Evolutionary conservation across 1,140 invertebrate species (phyloP).

Genomic region (Saccostrea echinata): DNA sequence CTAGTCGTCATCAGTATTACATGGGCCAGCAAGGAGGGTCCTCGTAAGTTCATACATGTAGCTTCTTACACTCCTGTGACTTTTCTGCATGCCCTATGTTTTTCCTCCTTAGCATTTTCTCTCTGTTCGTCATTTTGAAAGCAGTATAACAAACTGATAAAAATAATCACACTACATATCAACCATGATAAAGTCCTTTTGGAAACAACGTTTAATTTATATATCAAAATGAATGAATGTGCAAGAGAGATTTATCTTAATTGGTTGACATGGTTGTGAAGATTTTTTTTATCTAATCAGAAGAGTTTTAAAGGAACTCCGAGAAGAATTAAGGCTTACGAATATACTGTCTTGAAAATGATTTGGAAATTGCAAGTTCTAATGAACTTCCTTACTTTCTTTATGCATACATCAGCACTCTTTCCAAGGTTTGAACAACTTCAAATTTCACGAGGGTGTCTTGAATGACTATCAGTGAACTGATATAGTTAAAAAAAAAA

Average conservation of each 20-base stretch:
- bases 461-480: too few species aligned
- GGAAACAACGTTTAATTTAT: too few species aligned
- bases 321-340: too few species aligned
- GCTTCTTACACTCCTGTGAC: not conserved
- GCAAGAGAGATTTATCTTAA: too few species aligned
- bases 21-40: not conserved
- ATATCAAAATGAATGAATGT: too few species aligned
- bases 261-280: too few species aligned
- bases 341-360: not conserved
- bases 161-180: not conserved
- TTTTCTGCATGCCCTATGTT: conserved; percentile 13
- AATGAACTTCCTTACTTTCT: not conserved
- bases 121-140: conserved; percentile 15
- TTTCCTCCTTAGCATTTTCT: not conserved
- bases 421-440: not conserved
- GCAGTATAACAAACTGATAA: not conserved
- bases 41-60: not conserved
- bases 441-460: too few species aligned
- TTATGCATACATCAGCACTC: not conserved
- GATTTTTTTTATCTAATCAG: not conserved
- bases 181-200: too few species aligned
- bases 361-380: not conserved
- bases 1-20: conserved; percentile 31
- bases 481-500: too few species aligned
- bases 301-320: not conserved